Evolutionary conservation across 23 tunicate genomes (phyloP).

Genomic region (Ciona savignyi): DNA sequence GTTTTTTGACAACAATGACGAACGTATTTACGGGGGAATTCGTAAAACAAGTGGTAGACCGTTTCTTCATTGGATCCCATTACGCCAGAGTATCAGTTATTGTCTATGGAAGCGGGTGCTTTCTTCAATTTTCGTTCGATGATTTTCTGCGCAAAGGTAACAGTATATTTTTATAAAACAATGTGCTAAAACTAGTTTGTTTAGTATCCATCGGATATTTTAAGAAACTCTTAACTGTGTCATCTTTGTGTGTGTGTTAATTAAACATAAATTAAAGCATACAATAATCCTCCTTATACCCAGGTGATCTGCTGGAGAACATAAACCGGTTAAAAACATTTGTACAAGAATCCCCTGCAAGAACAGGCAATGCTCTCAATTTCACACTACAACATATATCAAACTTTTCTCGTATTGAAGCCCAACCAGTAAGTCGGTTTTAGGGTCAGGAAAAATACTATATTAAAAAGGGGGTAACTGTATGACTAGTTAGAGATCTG

Average conservation of each 20-base stretch:
- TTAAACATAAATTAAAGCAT: too few relatives aligned
- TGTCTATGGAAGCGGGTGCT: not conserved
- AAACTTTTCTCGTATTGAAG: not conserved
- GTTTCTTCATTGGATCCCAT: conserved; percentile 46
- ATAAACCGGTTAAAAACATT: conserved; percentile 3
- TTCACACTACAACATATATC: conserved; percentile 7
- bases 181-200: too few relatives aligned
- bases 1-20: not conserved
- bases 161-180: too few relatives aligned
- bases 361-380: conserved; percentile 3
- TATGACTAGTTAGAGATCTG: too few relatives aligned
- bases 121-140: not conserved
- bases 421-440: conserved; percentile 14
- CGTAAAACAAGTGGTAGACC: conserved; percentile 24
- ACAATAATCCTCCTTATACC: too few relatives aligned
- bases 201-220: too few relatives aligned
- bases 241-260: too few relatives aligned
- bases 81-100: conserved; percentile 22
- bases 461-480: too few relatives aligned
- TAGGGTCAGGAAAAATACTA: too few relatives aligned
- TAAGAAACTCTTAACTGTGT: too few relatives aligned
- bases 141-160: not conserved
- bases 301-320: conserved; percentile 5
- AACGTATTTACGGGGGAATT: not conserved
- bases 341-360: not conserved